These are phyloP conservation scores for Coryphaenoides rupestris DNA, from an alignment of 2,113 vertebrate genomes.

Conservation along the genomic window DNA sequence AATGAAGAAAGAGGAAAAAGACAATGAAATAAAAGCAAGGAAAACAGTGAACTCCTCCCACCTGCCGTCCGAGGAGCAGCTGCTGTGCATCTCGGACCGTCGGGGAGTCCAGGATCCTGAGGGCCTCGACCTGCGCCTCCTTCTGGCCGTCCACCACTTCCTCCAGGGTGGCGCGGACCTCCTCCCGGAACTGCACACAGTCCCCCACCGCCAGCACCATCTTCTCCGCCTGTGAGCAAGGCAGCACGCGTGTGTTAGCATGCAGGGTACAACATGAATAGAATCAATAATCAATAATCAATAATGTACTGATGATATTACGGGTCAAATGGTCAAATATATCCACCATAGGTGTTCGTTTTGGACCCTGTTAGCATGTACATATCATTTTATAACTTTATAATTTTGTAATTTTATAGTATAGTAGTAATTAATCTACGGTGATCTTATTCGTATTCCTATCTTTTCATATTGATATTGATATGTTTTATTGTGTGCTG, in stretches of 20 bases:
- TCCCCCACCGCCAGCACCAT: constrained; percentile 83
- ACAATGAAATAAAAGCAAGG: too few relatives aligned
- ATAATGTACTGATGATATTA: too few relatives aligned
- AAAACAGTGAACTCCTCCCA: constrained; percentile 39
- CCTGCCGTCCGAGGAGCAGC: constrained; percentile 86
- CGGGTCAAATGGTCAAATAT: too few relatives aligned
- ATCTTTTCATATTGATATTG: not conserved
- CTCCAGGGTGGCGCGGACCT: constrained; percentile 80
- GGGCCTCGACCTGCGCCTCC: constrained; percentile 80
- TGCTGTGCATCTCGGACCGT: constrained; percentile 89
- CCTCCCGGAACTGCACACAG: constrained; percentile 87
- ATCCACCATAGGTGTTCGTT: too few relatives aligned
- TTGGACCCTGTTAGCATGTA: too few relatives aligned
- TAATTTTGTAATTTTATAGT: too few relatives aligned
- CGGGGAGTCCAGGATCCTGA: constrained; percentile 83
- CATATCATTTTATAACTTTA: too few relatives aligned
- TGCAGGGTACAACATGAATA: too few relatives aligned
- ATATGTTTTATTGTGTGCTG: not conserved
- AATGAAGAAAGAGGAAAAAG: too few relatives aligned
- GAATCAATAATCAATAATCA: too few relatives aligned
- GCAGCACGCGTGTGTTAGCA: not conserved
- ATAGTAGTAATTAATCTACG: too few relatives aligned
- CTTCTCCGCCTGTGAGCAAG: constrained; percentile 80
- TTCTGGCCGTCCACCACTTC: constrained; percentile 83
- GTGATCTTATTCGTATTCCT: too few relatives aligned